These are phyloP conservation scores for Ophiothrix spiculata DNA, from an alignment of 35 echinoderm and acorn worm genomes.

Conservation along the genomic window DNA sequence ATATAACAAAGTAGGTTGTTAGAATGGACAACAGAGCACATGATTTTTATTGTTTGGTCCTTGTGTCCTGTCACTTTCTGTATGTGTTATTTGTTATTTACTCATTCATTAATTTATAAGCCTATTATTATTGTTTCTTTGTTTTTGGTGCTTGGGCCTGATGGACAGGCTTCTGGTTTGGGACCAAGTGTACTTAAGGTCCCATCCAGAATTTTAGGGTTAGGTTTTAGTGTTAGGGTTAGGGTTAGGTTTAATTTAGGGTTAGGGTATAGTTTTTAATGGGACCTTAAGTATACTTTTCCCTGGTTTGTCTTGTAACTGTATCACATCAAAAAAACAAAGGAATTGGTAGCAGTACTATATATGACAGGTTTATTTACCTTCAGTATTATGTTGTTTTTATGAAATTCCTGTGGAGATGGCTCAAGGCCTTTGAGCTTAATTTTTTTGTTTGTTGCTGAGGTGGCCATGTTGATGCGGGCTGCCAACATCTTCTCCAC, in stretches of 20 bases:
- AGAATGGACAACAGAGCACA: neutral
- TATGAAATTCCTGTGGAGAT: neutral
- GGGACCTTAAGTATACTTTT: no score
- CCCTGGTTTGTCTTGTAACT: no score
- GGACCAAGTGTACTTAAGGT: neutral
- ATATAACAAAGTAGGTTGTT: neutral
- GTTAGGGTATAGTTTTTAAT: no score
- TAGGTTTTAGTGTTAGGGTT: no score
- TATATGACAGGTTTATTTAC: no score
- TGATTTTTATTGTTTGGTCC: neutral
- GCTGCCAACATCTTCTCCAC: neutral
- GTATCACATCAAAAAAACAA: no score
- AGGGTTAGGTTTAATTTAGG: no score
- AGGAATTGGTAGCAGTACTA: no score
- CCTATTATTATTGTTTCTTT: neutral
- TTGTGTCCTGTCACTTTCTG: neutral
- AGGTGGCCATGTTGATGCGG: neutral
- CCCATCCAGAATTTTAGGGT: no score
- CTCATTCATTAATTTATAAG: neutral
- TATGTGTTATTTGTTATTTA: neutral
- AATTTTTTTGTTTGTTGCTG: neutral
- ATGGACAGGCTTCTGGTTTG: neutral
- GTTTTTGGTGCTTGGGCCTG: neutral
- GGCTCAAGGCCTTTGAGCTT: neutral
- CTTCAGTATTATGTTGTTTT: neutral